Conservation (phyloP, 2,797 vertebrate genomes). For the Pseudopleuronectes americanus region DNA sequence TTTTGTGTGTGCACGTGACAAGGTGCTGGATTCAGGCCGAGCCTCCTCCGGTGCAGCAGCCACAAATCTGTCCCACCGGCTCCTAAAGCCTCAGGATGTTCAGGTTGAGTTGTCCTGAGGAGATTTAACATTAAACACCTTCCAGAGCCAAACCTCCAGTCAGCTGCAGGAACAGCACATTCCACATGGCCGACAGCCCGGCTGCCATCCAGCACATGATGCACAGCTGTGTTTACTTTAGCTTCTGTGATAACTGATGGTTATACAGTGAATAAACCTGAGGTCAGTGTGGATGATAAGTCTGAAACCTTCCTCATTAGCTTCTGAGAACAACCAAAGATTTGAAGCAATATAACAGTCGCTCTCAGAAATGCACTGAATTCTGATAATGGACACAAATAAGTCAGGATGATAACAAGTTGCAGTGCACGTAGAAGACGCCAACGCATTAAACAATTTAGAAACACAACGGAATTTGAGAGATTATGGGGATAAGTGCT, state of each 20-base stretch:
- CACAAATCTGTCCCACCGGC: conserved; percentile 1
- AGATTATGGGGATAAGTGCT: too few species aligned
- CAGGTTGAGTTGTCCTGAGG: conserved; percentile 7
- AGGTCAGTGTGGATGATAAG: conserved; percentile 13
- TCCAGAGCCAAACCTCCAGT: conserved; percentile 18
- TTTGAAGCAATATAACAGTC: too few species aligned
- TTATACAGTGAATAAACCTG: too few species aligned
- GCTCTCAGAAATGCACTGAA: too few species aligned
- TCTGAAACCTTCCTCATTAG: conserved; percentile 5
- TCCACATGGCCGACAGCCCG: conserved; percentile 18
- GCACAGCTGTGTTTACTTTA: not conserved
- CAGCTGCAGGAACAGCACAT: conserved; percentile 7
- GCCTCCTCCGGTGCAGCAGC: not conserved
- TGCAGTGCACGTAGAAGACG: too few species aligned
- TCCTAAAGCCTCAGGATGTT: conserved; percentile 14
- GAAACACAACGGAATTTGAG: too few species aligned
- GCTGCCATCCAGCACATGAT: conserved; percentile 20
- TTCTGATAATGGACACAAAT: too few species aligned
- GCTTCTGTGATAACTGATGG: not conserved
- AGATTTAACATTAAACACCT: conserved; percentile 28
- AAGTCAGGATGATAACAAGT: too few species aligned
- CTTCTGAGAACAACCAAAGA: too few species aligned
- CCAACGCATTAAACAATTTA: too few species aligned
- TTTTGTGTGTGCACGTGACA: not conserved
- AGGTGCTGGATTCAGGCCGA: conserved; percentile 2